These are phyloP conservation scores for Oconnorella tubifera DNA, from an alignment of 2,888 invertebrate species.

Conservation along the genomic window DNA sequence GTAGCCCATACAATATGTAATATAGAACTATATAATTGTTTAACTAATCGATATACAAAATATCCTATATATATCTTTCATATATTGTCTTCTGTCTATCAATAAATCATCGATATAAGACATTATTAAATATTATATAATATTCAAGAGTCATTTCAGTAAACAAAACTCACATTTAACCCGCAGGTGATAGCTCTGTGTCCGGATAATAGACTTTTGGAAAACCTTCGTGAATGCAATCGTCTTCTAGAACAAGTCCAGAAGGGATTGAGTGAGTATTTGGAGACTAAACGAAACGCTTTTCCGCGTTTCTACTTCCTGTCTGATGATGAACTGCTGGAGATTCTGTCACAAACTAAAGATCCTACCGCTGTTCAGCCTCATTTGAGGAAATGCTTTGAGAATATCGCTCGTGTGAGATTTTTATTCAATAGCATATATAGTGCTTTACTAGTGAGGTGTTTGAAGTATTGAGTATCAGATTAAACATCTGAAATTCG, in stretches of 20 bases:
- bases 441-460: background rate
- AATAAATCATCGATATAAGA: too few relatives aligned
- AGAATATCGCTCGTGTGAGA: conserved; percentile 66
- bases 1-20: too few relatives aligned
- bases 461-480: too few relatives aligned
- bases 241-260: conserved; percentile 75
- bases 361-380: conserved; percentile 58
- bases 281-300: conserved; percentile 56
- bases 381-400: conserved; percentile 78
- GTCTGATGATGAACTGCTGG: conserved; percentile 57
- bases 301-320: conserved; percentile 61
- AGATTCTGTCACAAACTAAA: conserved; percentile 58
- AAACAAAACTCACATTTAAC: too few relatives aligned
- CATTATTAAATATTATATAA: too few relatives aligned
- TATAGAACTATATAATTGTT: too few relatives aligned
- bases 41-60: too few relatives aligned
- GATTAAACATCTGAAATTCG: too few relatives aligned
- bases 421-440: background rate
- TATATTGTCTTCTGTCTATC: too few relatives aligned
- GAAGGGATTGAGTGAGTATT: conserved; percentile 56
- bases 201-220: conserved; percentile 58
- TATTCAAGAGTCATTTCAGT: too few relatives aligned
- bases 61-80: too few relatives aligned
- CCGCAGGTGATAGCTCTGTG: conserved; percentile 57
- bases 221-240: conserved; percentile 70